phyloP scores from a whole-genome alignment of 1,140 invertebrate genomes.

The Drosophila paulistorum region DNA sequence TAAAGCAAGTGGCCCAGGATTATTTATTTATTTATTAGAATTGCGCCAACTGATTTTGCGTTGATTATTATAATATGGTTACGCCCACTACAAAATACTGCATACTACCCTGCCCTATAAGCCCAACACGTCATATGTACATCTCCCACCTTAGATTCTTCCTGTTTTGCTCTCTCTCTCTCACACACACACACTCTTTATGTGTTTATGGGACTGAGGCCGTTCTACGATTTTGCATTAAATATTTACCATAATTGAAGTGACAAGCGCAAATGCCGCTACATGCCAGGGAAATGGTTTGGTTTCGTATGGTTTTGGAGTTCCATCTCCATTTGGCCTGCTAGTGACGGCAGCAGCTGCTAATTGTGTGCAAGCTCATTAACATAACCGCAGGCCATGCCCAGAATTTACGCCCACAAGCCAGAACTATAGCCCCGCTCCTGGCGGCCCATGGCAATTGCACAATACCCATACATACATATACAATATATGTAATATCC shows the following conservation, averaged over 20 bases:
- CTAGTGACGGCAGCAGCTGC: conserved; percentile 65
- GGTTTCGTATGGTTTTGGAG: conserved; percentile 22
- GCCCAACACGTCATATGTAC: too few relatives aligned
- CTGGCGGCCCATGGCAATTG: neutral
- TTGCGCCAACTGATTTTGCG: conserved; percentile 74
- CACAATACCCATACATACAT: neutral
- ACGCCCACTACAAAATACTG: conserved; percentile 28
- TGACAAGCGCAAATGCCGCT: conserved; percentile 79
- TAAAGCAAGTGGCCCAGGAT: conserved; percentile 66
- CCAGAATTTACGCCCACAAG: conserved; percentile 46
- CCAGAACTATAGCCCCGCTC: conserved; percentile 1
- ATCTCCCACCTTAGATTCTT: too few relatives aligned
- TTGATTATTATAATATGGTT: conserved; percentile 75
- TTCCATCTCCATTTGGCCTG: conserved; percentile 34
- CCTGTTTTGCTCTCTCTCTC: too few relatives aligned
- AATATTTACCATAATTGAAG: conserved; percentile 81
- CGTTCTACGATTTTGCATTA: conserved; percentile 53
- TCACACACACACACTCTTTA: too few relatives aligned
- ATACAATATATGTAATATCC: conserved; percentile 15
- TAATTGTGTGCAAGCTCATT: conserved; percentile 82
- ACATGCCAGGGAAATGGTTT: conserved; percentile 50
- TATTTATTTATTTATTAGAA: conserved; percentile 79
- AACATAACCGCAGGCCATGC: conserved; percentile 78
- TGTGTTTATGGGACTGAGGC: neutral
- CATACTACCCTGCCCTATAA: conserved; percentile 2